A percentile compares a stretch with the other conserved stretches of the same genome.
phyloP scores from a whole-genome alignment of 2,888 invertebrate species.

The Ecdyonurus torrentis region DNA sequence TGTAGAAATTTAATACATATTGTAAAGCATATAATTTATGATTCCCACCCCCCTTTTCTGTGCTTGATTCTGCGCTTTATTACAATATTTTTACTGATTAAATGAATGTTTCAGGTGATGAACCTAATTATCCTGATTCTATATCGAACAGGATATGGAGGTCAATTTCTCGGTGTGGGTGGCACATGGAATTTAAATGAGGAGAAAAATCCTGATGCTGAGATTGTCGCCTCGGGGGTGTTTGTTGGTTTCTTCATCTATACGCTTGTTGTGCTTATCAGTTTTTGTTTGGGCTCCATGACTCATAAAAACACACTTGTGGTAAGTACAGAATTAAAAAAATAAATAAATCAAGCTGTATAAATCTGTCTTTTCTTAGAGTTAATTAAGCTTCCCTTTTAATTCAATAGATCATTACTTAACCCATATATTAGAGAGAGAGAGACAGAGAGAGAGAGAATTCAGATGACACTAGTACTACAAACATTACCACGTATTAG shows the following conservation, averaged over 20 bases:
- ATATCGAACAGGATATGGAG: conserved; percentile 67
- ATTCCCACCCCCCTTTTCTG: too few relatives aligned
- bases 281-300: conserved; percentile 57
- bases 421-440: too few relatives aligned
- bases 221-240: conserved; percentile 75
- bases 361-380: too few relatives aligned
- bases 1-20: too few relatives aligned
- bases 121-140: conserved; percentile 64
- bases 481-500: background rate
- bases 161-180: conserved; percentile 70
- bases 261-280: conserved; percentile 56
- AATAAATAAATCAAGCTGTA: too few relatives aligned
- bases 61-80: too few relatives aligned
- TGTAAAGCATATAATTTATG: too few relatives aligned
- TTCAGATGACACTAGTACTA: background rate
- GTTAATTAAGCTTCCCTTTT: too few relatives aligned
- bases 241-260: conserved; percentile 76
- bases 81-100: too few relatives aligned
- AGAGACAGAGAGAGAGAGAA: too few relatives aligned
- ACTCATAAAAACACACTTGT: conserved; percentile 53
- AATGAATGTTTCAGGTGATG: conserved; percentile 54
- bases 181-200: conserved; percentile 84
- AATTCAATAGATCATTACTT: too few relatives aligned
- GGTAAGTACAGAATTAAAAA: too few relatives aligned
- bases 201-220: conserved; percentile 72